Base-by-base conservation (phyloP, 2,797 vertebrate species). In the Lepidocolaptes lacrymiger region DNA sequence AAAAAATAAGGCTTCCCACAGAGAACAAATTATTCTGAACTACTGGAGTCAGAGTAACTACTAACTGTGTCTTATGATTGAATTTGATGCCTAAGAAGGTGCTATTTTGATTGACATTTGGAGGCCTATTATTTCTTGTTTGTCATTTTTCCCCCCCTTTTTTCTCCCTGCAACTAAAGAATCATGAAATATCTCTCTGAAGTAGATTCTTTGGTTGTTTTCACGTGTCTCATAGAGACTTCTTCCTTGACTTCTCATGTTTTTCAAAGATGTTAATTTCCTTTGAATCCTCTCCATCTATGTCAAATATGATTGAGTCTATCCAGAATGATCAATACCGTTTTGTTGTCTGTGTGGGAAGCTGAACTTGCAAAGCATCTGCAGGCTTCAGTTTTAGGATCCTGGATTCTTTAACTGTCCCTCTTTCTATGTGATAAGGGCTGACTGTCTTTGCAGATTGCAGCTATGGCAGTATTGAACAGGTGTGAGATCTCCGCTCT, bases 131-230 rank as follows among this genome's bases (percentile, higher is more conserved):
- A 0, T 59, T 82, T 59, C n/a, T 71, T 56, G 12, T 9, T 72
- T 88, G 3, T 62, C 59, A 0, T 0, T 11, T 76, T 64, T 44
- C 54, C 1, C 2, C 26, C 7, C 4, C 2, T 9, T 68, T 61
- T 44, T 6, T 3, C 3, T 54, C 5, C 2, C 3, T 7, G 1
- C 28, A 54, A 39, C 0, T 0, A 41, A 7, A 26, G 12, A 67
- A 74, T 54, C 3, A 39, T 46, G 39, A 78, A 63, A 7, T 37
- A 17, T 52, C 48, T 46, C 32, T 73, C 18, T 9, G 37, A 22
- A 75, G 61, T 8, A 80, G 12, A 58, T 46, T 76, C 23, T 76
- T 54, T 32, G 11, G 2, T n/a, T 85, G 12, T 23, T 85, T 93
- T 84, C 46, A 32, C 0, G 0, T 39, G 14, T 56, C n/a, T 68